A percentile compares a stretch with the other conserved stretches of the same genome.
Evolutionary conservation across 2,797 vertebrate genomes (phyloP).

Genomic region (Acomys russatus): DNA sequence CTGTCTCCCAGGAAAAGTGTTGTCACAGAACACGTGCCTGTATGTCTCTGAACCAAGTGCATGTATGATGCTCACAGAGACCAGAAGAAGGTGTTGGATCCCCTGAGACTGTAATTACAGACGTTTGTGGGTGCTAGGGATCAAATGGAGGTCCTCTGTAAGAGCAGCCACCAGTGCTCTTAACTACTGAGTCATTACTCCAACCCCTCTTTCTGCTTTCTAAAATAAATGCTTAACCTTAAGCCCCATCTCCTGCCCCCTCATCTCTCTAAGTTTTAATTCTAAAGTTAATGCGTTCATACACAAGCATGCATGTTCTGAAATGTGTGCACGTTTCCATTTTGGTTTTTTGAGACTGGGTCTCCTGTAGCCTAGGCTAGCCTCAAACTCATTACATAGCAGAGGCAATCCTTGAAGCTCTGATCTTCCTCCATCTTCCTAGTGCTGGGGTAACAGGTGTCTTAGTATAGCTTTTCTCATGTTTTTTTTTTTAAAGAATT

Average conservation of each 20-base stretch:
- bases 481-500: neutral
- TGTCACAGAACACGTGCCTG: neutral
- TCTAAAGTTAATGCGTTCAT: neutral
- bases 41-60: neutral
- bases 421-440: neutral
- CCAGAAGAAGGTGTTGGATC: neutral
- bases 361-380: neutral
- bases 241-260: neutral
- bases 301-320: neutral
- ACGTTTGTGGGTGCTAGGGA: neutral
- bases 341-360: neutral
- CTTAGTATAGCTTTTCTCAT: slow-evolving; percentile 43
- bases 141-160: neutral
- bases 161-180: neutral
- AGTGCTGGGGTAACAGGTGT: neutral
- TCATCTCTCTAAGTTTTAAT: neutral
- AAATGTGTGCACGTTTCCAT: neutral
- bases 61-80: neutral
- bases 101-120: neutral
- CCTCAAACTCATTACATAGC: neutral
- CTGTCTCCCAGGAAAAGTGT: neutral
- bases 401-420: neutral
- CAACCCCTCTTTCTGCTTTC: neutral
- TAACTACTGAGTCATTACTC: neutral
- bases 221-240: slow-evolving; percentile 46